Percentiles rank a stretch among this genome's conserved stretches.
Evolutionary conservation across 1,140 invertebrate species (phyloP).

Genomic region (Aphaenogaster ashmeadi): DNA sequence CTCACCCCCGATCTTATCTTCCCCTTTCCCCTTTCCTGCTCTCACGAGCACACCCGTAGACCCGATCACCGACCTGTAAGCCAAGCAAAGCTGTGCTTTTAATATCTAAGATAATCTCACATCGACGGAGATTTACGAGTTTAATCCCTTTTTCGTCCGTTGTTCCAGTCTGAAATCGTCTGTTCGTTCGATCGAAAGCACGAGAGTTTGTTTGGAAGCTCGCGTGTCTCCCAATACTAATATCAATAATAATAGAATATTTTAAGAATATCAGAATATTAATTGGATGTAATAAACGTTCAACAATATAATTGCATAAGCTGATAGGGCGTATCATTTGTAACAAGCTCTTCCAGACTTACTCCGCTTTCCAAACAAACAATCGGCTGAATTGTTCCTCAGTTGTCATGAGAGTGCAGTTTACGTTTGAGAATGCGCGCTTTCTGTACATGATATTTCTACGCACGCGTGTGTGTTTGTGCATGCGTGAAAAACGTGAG

Average conservation of each 20-base stretch:
- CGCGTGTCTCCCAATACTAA: neutral
- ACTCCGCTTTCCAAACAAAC: slow-evolving; percentile 43
- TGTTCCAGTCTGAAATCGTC: neutral
- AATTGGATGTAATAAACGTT: neutral
- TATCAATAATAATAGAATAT: neutral
- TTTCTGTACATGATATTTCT: slow-evolving; percentile 13
- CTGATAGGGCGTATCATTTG: slow-evolving; percentile 19
- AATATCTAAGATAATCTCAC: slow-evolving; percentile 42
- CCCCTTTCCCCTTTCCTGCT: slow-evolving; percentile 54
- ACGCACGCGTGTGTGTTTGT: neutral
- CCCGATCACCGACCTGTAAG: slow-evolving; percentile 80
- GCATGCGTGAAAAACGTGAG: slow-evolving; percentile 24
- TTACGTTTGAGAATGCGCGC: neutral
- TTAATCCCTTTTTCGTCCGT: neutral
- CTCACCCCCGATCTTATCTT: slow-evolving; percentile 49
- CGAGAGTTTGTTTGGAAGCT: slow-evolving; percentile 5
- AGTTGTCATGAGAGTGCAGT: slow-evolving; percentile 29
- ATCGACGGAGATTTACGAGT: slow-evolving; percentile 51
- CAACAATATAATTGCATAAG: slow-evolving; percentile 29
- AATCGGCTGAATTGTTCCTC: slow-evolving; percentile 37
- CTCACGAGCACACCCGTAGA: slow-evolving; percentile 55
- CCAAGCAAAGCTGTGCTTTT: slow-evolving; percentile 78
- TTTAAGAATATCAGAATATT: neutral
- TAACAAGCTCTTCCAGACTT: slow-evolving; percentile 11
- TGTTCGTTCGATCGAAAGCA: neutral